These are phyloP conservation scores for Hemithea aestivaria DNA, from an alignment of 2,888 invertebrate species.

Conservation along the genomic window DNA sequence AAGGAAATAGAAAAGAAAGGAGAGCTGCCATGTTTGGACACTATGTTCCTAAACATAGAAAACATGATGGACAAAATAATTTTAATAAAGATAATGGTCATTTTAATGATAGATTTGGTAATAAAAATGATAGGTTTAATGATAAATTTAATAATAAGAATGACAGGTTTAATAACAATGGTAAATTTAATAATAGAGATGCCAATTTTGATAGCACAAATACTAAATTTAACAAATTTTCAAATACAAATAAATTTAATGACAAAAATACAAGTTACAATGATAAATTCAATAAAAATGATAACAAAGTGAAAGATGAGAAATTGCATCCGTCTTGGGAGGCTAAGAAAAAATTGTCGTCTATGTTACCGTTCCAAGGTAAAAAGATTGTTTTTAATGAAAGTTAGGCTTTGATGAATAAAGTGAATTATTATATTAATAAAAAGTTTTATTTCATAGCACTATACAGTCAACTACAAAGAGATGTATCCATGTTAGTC, in stretches of 20 bases:
- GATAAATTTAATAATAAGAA: slow-evolving; percentile 23
- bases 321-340: slow-evolving; percentile 78
- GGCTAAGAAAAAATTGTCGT: slow-evolving; percentile 65
- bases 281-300: slow-evolving; percentile 16
- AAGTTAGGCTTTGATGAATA: slow-evolving; percentile 28
- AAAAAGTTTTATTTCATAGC: slow-evolving; percentile 6
- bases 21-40: slow-evolving; percentile 71
- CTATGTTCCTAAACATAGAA: slow-evolving; percentile 45
- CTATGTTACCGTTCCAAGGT: slow-evolving; percentile 67
- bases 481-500: too few species aligned
- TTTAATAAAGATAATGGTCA: slow-evolving; percentile 26
- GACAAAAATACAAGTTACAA: slow-evolving; percentile 20
- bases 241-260: slow-evolving; percentile 17
- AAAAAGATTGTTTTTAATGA: slow-evolving; percentile 71
- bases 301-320: slow-evolving; percentile 43
- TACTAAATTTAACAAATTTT: slow-evolving; percentile 16
- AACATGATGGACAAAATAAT: slow-evolving; percentile 36
- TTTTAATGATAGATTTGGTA: slow-evolving; percentile 21
- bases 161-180: slow-evolving; percentile 12
- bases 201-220: slow-evolving; percentile 17
- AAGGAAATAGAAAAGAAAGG: slow-evolving; percentile 65
- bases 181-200: slow-evolving; percentile 16
- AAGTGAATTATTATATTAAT: slow-evolving; percentile 1
- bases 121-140: slow-evolving; percentile 15
- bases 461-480: too few species aligned